Base-by-base conservation (phyloP, 1,140 invertebrate species). In the Hypsibius dujardini region DNA sequence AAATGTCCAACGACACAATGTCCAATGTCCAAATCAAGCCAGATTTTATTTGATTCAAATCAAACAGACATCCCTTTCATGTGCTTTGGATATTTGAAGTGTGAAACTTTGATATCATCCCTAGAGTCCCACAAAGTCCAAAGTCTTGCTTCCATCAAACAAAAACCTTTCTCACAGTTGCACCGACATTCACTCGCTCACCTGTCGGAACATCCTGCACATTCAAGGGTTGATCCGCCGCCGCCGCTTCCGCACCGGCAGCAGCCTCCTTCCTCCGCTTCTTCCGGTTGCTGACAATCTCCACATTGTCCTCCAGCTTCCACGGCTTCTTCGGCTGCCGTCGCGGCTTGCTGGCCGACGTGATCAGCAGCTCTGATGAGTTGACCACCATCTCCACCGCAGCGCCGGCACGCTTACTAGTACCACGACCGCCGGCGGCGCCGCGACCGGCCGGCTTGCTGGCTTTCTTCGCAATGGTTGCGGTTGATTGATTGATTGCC, bases 281-380 rank as follows among this genome's bases (percentile, higher is more conserved):
- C 62, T 67, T 67, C 62, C 42, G 12, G 3, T 3, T 42, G 12
- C 62, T 42, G 7, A 56, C n/a, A 15, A 15, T 45, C 62, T 15
- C 12, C 12, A 67, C 62, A 15, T 12, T 15, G 0, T 67, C 62
- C 12, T 67, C 45, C 12, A 67, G 45, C 62, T 67, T 67, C 45
- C 3, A 45, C 12, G 62, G 62, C 45, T 67, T 67, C 62, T 67
- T 67, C 3, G 62, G 62, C 45, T 67, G 12, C 12, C 62, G 62
- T 67, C 45, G 12, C 12, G 62, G 62, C 42, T 67, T 67, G 12
- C 3, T 7, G 7, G 12, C 12, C 62, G 12, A 45, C 0, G 62
- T 15, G 12, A 15, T 45, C 62, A 67, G 12, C 12, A 67, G 12
- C 7, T 67, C 62, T 0, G 12, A 15, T 12, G 12, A 45, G 62